Evolutionary conservation across 2,888 invertebrate species (phyloP), one percentile per base, ranked within the genome.

Genomic region (Orchestes rusci): DNA sequence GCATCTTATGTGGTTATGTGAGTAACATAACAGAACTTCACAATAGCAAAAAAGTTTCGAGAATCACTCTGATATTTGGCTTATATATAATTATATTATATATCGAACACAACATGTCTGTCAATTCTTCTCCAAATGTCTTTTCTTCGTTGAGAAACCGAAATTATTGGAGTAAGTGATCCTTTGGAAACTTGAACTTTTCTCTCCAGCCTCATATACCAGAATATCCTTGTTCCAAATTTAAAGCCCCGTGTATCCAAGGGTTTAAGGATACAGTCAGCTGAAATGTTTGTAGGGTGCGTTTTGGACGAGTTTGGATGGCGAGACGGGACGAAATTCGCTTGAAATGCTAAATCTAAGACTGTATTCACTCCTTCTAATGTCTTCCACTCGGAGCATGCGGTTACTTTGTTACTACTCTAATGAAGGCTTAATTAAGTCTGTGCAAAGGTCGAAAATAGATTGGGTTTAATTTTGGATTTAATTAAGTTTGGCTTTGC

Each of bases 231-330:
- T 23, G 23, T 23, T 10, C 23, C 23, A 7, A 23, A 23, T 23
- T 10, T 23, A 23, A 37, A 49, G 50, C 58, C 59, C 59, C 59
- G 61, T 59, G 61, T 60, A 60, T 62, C 60, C 61, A 62, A 60
- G 60, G 63, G 62, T 63, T 54, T 60, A 45, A 59, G 63, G 63
- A 63, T 64, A 63, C 65, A 63, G 63, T 63, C 62, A 63, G 61
- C 63, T 53, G 42, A 54, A 55, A 53, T 51, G 53, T 50, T 56
- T 59, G 57, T 53, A 55, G 56, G 52, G 47, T 50, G 48, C 44
- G 39, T 55, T 46, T 46, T 50, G 47, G 43, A 49, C 23, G 23
- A 23, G 23, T 5, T 28, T 39, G 48, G 18, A 10, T 16, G 16
- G 12, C 16, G 53, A 40, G 52, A 23, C 23, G 10, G 53, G 53